Conservation (phyloP, 1,140 invertebrate species). For the Trichogramma pretiosum region DNA sequence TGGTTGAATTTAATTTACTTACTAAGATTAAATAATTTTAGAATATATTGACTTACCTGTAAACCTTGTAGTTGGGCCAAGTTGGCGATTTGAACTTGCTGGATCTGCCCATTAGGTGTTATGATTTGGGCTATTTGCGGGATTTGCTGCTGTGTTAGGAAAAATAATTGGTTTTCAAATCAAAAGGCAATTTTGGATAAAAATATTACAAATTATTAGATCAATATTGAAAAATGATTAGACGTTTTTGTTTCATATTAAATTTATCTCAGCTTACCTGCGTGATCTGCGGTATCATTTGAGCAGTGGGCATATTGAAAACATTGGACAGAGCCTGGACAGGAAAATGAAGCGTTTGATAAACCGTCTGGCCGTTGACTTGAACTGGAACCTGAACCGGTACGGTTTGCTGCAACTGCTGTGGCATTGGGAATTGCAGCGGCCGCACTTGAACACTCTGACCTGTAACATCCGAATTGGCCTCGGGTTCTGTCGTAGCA, state of each 20-base stretch:
- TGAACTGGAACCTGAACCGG: slow-evolving; percentile 89
- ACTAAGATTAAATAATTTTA: no score
- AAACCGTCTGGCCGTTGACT: slow-evolving; percentile 83
- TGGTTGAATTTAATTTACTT: no score
- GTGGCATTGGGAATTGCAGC: slow-evolving; percentile 69
- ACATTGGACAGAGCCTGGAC: slow-evolving; percentile 61
- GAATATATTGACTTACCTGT: slow-evolving; percentile 26
- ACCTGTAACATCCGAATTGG: slow-evolving; percentile 41
- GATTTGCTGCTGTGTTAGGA: slow-evolving; percentile 34
- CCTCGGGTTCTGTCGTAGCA: slow-evolving; percentile 28
- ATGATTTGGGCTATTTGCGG: slow-evolving; percentile 76
- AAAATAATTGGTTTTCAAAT: slow-evolving; percentile 24
- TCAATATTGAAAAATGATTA: slow-evolving; percentile 1
- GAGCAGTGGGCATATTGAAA: slow-evolving; percentile 49
- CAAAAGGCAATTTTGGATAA: slow-evolving; percentile 38
- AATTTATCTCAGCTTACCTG: slow-evolving; percentile 43
- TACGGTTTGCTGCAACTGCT: slow-evolving; percentile 65
- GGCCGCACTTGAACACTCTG: slow-evolving; percentile 68
- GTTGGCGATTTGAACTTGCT: slow-evolving; percentile 71
- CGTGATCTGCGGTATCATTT: slow-evolving; percentile 67
- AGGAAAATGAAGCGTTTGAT: slow-evolving; percentile 87
- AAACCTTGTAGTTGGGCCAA: slow-evolving; percentile 51
- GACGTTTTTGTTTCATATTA: not conserved
- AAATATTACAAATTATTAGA: not conserved
- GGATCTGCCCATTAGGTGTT: slow-evolving; percentile 77